Conservation (phyloP, 2,797 vertebrate species). For the Myoxocephalus aenaeus region DNA sequence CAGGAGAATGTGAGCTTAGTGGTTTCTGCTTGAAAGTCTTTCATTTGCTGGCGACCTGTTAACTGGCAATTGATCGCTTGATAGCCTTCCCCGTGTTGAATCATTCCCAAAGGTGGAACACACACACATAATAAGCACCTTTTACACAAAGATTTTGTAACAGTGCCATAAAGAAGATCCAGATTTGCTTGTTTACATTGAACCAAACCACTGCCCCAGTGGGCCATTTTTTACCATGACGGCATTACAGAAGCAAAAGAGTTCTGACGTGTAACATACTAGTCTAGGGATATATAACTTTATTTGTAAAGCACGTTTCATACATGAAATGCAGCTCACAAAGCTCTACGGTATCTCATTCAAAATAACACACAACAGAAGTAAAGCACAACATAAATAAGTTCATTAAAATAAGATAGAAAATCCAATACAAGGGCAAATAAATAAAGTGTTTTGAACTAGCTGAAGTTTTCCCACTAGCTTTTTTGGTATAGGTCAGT, state of each 20-base stretch:
- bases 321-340: background rate
- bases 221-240: background rate
- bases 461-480: background rate
- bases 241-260: background rate
- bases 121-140: background rate
- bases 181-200: background rate
- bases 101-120: conserved; percentile 52
- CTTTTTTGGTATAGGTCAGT: background rate
- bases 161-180: background rate
- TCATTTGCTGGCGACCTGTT: conserved; percentile 25
- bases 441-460: background rate
- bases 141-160: background rate
- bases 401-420: background rate
- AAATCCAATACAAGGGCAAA: background rate
- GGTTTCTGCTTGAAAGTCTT: conserved; percentile 22
- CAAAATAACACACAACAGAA: background rate
- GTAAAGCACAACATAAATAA: background rate
- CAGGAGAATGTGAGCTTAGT: background rate
- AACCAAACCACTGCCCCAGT: background rate
- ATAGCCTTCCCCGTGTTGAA: conserved; percentile 47
- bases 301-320: background rate
- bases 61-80: conserved; percentile 50
- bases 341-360: background rate
- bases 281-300: background rate
- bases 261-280: background rate